Evolutionary conservation across 1,140 invertebrate species (phyloP).

Genomic region (Monomorium pharaonis): DNA sequence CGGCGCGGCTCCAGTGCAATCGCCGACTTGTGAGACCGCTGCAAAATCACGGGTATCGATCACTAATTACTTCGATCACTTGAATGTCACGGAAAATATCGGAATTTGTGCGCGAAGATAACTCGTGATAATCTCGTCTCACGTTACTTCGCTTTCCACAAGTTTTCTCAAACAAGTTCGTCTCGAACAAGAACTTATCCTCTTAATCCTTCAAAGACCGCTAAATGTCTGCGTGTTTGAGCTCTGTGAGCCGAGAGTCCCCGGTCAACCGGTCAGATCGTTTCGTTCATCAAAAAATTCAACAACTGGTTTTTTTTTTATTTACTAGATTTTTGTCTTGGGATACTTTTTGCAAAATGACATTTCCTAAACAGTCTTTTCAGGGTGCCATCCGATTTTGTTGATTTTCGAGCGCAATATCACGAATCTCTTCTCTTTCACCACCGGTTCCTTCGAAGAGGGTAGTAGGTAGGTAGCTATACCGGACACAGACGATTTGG

Average conservation of each 20-base stretch:
- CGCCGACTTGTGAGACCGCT: background rate
- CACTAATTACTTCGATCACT: background rate
- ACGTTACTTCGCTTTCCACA: background rate
- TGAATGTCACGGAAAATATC: background rate
- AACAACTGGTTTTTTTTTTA: background rate
- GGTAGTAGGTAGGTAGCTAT: background rate
- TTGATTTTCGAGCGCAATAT: background rate
- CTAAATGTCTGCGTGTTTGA: background rate
- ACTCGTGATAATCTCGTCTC: constrained; percentile 9
- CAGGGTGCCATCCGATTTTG: background rate
- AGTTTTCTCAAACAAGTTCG: background rate
- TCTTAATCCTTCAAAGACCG: background rate
- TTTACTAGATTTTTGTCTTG: background rate
- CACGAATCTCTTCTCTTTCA: background rate
- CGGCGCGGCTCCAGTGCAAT: constrained; percentile 46
- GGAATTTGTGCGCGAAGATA: background rate
- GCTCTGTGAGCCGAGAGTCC: background rate
- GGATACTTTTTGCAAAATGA: background rate
- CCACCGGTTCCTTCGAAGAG: background rate
- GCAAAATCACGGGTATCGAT: background rate
- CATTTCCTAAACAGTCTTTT: background rate
- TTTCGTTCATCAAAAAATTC: background rate
- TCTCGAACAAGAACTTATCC: background rate
- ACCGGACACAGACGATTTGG: background rate
- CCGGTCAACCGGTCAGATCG: background rate